Evolutionary conservation across 2,113 vertebrate species (phyloP).

Genomic region (Carollia perspicillata): DNA sequence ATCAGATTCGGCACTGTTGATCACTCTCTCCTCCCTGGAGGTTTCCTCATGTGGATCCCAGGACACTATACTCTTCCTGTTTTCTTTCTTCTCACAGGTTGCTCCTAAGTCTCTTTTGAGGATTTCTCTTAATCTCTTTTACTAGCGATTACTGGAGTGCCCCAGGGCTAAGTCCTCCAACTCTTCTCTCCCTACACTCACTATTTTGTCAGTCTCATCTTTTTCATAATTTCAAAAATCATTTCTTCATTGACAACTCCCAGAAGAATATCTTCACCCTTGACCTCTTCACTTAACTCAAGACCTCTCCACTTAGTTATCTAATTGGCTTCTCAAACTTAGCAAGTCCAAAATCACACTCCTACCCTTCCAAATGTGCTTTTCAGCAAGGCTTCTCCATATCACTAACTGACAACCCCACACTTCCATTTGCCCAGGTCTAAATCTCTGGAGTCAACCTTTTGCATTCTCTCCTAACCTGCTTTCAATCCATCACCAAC

Average conservation of each 20-base stretch:
- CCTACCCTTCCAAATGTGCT: neutral
- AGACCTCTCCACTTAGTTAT: neutral
- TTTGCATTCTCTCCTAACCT: neutral
- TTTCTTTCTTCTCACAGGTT: neutral
- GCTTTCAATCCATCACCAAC: neutral
- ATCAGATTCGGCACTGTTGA: neutral
- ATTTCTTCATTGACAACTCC: neutral
- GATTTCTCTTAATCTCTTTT: neutral
- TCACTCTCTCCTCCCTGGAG: neutral
- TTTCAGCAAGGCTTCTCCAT: neutral
- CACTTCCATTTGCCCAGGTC: neutral
- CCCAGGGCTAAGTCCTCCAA: neutral
- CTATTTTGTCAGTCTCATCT: neutral
- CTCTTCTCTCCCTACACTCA: neutral
- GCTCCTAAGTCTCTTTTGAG: neutral
- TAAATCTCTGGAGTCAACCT: neutral
- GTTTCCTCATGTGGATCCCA: neutral
- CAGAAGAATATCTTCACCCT: neutral
- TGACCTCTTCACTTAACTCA: neutral
- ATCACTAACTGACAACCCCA: neutral
- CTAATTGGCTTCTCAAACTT: neutral
- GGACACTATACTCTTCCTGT: neutral
- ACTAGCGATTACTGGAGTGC: neutral
- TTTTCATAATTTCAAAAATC: constrained; percentile 1
- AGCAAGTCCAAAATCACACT: neutral